Evolutionary conservation across 30 jellyfish, hydroid and myxozoan species (phyloP).

Genomic region (Clytia hemisphaerica): DNA sequence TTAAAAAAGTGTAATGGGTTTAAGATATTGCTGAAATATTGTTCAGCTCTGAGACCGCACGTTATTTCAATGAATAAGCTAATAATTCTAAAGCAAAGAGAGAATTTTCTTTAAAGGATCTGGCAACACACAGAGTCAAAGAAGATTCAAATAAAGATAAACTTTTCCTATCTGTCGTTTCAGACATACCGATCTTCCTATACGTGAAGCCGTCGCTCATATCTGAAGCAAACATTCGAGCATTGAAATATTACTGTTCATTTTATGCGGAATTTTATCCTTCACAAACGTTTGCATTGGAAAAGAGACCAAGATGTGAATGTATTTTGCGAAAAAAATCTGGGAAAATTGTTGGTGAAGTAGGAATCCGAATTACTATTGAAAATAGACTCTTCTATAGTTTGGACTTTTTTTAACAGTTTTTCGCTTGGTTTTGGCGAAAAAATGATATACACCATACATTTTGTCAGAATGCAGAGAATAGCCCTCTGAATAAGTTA

Average conservation of each 20-base stretch:
- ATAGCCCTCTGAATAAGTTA: too few species aligned
- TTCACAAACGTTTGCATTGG: too few species aligned
- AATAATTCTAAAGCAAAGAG: too few species aligned
- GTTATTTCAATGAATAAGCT: too few species aligned
- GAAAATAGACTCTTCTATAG: not conserved
- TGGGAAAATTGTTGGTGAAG: constrained; percentile 68
- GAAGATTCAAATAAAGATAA: too few species aligned
- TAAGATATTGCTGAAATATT: too few species aligned
- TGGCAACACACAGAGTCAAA: too few species aligned
- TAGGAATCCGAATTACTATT: not conserved
- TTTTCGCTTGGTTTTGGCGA: not conserved
- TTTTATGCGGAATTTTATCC: not conserved
- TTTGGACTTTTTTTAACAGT: not conserved
- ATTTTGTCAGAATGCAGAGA: too few species aligned
- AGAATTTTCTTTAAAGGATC: too few species aligned
- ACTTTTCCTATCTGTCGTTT: not conserved
- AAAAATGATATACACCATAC: too few species aligned
- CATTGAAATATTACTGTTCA: constrained; percentile 13
- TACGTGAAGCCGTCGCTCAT: constrained; percentile 2
- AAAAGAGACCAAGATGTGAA: constrained; percentile 9
- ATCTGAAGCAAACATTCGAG: constrained; percentile 17
- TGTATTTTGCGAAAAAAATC: constrained; percentile 38
- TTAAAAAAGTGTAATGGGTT: too few species aligned
- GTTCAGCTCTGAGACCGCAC: too few species aligned
- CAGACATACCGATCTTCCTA: constrained; percentile 11